Evolutionary conservation across 2,113 vertebrate genomes (phyloP), one percentile per base, ranked within the genome.

Genomic region (Cnemophilus loriae): DNA sequence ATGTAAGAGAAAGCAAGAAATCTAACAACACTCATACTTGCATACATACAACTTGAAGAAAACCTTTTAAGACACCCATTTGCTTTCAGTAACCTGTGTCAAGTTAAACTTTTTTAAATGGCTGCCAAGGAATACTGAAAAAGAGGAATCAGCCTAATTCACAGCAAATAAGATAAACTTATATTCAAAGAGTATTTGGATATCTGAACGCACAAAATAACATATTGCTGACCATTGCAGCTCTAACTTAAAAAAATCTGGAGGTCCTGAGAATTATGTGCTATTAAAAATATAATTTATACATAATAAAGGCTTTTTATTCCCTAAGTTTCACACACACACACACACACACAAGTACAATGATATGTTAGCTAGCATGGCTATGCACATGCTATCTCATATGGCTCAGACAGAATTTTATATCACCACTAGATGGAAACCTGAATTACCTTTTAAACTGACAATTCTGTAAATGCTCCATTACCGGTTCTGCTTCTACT

Each of bases 341-440:
- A 84, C 44, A 50, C 21, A 92, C 10, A 33, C 3, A 35, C 26
- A 46, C 37, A 68, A 57, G 17, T 16, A 77, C 28, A 33, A 13
- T 0, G 0, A 14, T 28, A 53, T 6, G 7, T 41, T 13, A 67
- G 27, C 11, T n/a, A 74, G 30, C 37, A 23, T 1, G 8, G 37
- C 26, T 71, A 79, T 35, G 60, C 12, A 84, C 6, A 47, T 11
- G 30, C 32, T 53, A 18, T 16, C 24, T 89, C 53, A 10, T 21
- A 30, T 3, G 2, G 49, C 13, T 83, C 52, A 33, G 55, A 86
- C n/a, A 78, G 64, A 89, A 94, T 78, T 91, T 56, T 28, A 52
- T 95, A 60, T 37, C 37, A 93, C 96, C 96, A 96, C 95, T 96
- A 97, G 96, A 90, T 97, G 96, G 96, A 97, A 96, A 90, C 83